phyloP scores from a whole-genome alignment of 2,888 invertebrate genomes.

The Willowsia nigromaculata region DNA sequence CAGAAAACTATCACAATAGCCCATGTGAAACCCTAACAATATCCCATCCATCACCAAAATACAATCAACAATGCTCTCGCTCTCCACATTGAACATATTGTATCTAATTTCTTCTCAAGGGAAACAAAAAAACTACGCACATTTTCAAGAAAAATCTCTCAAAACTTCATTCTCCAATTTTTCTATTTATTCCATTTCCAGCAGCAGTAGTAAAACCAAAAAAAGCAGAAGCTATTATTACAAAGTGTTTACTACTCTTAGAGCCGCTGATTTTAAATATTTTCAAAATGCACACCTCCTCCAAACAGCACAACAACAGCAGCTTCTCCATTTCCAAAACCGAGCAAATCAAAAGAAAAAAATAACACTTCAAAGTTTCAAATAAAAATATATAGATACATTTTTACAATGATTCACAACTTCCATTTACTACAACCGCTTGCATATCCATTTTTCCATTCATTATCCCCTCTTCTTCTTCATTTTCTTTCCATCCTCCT shows the following conservation, averaged over 20 bases:
- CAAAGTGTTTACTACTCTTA: neutral
- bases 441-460: constrained; percentile 56
- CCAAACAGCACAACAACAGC: constrained; percentile 33
- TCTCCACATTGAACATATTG: neutral
- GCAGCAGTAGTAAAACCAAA: neutral
- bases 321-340: constrained; percentile 50
- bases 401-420: constrained; percentile 8
- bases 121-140: neutral
- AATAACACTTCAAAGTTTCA: constrained; percentile 16
- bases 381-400: constrained; percentile 17
- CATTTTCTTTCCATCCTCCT: constrained; percentile 19
- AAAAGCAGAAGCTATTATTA: neutral
- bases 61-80: constrained; percentile 5
- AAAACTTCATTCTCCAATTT: constrained; percentile 9
- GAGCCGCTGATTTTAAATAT: neutral
- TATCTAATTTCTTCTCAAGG: constrained; percentile 45
- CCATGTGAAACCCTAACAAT: neutral
- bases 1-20: neutral
- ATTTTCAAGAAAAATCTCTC: neutral
- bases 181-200: constrained; percentile 21
- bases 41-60: constrained; percentile 19
- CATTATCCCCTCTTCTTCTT: constrained; percentile 58
- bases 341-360: neutral
- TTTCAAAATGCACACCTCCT: constrained; percentile 66
- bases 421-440: neutral